A percentile compares a stretch with the other conserved stretches of the same genome.
phyloP scores from a whole-genome alignment of 1,140 invertebrate species.

The Eurosta solidaginis region DNA sequence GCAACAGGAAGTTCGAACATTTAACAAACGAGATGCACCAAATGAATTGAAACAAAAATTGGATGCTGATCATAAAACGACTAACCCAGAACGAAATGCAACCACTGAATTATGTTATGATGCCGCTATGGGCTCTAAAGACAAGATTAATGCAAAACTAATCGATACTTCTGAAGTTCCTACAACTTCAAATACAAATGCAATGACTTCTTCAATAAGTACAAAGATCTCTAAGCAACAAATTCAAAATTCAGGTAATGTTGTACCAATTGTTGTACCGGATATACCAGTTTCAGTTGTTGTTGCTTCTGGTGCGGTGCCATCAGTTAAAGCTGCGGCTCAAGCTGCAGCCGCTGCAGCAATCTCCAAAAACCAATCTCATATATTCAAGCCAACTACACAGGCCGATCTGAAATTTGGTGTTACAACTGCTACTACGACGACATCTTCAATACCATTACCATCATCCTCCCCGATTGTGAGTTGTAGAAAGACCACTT shows the following conservation, averaged over 20 bases:
- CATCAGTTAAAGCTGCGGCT: conserved; percentile 36
- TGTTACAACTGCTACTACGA: not conserved
- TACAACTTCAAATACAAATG: not conserved
- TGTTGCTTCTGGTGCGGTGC: conserved; percentile 40
- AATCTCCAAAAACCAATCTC: not conserved
- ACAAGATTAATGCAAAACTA: not conserved
- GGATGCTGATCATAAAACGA: not conserved
- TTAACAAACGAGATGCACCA: not conserved
- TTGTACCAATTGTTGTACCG: conserved; percentile 51
- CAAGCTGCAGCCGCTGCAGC: conserved; percentile 34
- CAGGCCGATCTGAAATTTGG: not conserved
- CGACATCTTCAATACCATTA: not conserved
- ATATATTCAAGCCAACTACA: not conserved
- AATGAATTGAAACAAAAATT: not conserved
- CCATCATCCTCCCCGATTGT: not conserved
- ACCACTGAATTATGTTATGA: not conserved
- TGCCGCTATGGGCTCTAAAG: not conserved
- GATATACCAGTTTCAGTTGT: conserved; percentile 54
- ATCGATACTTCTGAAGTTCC: not conserved
- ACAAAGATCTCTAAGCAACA: not conserved
- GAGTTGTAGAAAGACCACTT: not conserved
- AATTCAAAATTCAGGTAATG: conserved; percentile 13
- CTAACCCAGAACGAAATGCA: not conserved
- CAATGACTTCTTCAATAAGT: not conserved
- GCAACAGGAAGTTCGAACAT: not conserved